A percentile compares a stretch with the other conserved stretches of the same genome.
Conservation (phyloP, 1,140 invertebrate species). For the Drosophila erecta region DNA sequence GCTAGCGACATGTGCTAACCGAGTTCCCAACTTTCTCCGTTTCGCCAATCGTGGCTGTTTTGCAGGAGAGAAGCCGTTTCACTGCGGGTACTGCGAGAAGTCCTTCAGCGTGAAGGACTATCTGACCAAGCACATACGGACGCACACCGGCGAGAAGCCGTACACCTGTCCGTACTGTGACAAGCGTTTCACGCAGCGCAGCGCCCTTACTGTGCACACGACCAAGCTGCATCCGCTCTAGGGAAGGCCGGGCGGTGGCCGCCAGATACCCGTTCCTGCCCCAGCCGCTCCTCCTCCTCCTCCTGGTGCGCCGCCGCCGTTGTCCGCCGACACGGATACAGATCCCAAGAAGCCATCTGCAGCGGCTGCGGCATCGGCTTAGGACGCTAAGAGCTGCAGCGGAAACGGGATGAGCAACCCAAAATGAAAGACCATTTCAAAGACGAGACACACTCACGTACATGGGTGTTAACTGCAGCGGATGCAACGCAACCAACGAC, state of each 20-base stretch:
- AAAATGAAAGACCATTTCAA: conserved; percentile 81
- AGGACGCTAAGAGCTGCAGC: conserved; percentile 15
- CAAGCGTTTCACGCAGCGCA: conserved; percentile 83
- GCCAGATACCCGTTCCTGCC: conserved; percentile 48
- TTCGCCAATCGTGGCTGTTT: conserved; percentile 43
- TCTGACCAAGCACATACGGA: conserved; percentile 84
- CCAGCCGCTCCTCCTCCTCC: conserved; percentile 18
- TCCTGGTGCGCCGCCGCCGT: neutral
- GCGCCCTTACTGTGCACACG: conserved; percentile 80
- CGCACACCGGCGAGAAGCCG: conserved; percentile 82
- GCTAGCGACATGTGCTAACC: conserved; percentile 57
- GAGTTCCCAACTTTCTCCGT: conserved; percentile 39
- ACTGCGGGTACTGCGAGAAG: conserved; percentile 82
- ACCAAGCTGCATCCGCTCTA: conserved; percentile 84
- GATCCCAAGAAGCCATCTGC: conserved; percentile 38
- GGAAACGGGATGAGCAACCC: conserved; percentile 43
- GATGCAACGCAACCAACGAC: conserved; percentile 73
- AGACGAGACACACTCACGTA: conserved; percentile 56
- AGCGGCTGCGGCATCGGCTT: conserved; percentile 7
- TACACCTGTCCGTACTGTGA: conserved; percentile 84
- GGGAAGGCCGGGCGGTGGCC: conserved; percentile 76
- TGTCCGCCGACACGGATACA: conserved; percentile 3
- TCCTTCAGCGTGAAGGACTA: conserved; percentile 84
- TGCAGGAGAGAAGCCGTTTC: conserved; percentile 83
- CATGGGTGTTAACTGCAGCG: conserved; percentile 29